Conservation (phyloP, 2,797 vertebrate species). For the Ciconia nigra region DNA sequence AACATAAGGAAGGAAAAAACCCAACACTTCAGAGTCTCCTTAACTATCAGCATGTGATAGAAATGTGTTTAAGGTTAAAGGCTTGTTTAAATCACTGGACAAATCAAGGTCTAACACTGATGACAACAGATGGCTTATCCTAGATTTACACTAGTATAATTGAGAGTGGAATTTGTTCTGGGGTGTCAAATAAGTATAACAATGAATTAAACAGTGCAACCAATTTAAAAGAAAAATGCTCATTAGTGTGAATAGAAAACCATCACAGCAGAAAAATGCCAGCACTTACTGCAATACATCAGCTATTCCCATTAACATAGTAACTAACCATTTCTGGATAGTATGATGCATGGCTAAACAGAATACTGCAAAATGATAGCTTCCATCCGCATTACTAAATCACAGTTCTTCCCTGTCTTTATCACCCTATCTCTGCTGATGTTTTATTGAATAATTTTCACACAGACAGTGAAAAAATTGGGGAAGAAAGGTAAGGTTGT, state of each 20-base stretch:
- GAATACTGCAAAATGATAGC: not conserved
- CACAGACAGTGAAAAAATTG: not conserved
- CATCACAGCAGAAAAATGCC: constrained; percentile 19
- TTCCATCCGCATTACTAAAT: not conserved
- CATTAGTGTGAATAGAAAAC: constrained; percentile 36
- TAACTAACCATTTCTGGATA: constrained; percentile 24
- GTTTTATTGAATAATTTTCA: not conserved
- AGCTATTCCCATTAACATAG: constrained; percentile 34
- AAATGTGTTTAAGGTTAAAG: not conserved
- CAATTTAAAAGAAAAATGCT: constrained; percentile 45
- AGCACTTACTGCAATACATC: constrained; percentile 28
- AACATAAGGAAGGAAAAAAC: not conserved
- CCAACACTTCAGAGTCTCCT: not conserved
- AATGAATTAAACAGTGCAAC: constrained; percentile 30
- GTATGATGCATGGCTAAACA: not conserved
- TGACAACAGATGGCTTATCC: not conserved
- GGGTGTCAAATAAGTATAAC: not conserved
- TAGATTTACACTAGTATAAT: not conserved
- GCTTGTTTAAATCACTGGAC: constrained; percentile 12
- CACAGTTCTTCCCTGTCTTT: not conserved
- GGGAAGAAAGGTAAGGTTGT: not conserved
- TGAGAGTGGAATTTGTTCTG: not conserved
- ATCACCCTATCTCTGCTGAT: not conserved
- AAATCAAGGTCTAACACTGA: not conserved
- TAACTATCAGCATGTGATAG: not conserved